Evolutionary conservation across 2,797 vertebrate genomes (phyloP).

Genomic region (Anisognathus igniventris): DNA sequence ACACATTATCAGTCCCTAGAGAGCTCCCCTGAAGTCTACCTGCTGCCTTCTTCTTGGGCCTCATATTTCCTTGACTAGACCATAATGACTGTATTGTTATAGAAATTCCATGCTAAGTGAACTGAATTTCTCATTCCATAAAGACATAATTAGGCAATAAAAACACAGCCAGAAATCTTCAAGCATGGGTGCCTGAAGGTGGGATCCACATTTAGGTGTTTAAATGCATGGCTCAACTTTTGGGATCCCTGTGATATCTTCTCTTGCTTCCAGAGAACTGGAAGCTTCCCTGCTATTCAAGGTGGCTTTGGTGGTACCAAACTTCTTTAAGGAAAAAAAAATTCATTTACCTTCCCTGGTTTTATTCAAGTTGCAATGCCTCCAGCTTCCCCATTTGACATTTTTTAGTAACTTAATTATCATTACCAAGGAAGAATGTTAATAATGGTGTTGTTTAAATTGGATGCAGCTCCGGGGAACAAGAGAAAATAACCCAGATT

Average conservation of each 20-base stretch:
- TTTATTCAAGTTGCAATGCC: neutral
- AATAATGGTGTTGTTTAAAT: slow-evolving; percentile 48
- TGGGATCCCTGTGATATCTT: neutral
- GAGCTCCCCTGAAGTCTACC: neutral
- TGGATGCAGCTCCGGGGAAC: slow-evolving; percentile 9
- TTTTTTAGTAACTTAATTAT: slow-evolving; percentile 60
- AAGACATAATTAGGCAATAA: slow-evolving; percentile 7
- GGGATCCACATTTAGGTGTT: neutral
- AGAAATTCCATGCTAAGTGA: neutral
- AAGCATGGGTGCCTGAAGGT: neutral
- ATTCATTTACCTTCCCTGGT: neutral
- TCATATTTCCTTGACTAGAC: neutral
- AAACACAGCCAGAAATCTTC: neutral
- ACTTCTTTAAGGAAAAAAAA: neutral
- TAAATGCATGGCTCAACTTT: neutral
- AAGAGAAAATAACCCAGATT: slow-evolving; percentile 14
- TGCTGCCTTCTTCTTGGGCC: neutral
- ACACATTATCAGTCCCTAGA: neutral
- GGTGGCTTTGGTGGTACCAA: neutral
- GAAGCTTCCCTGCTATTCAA: neutral
- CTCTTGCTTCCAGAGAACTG: neutral
- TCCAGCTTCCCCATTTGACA: slow-evolving; percentile 32
- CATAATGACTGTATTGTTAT: neutral
- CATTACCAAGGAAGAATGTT: slow-evolving; percentile 44
- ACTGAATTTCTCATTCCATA: neutral